phyloP scores from a whole-genome alignment of 2,113 vertebrate species.

The Sturnus vulgaris region DNA sequence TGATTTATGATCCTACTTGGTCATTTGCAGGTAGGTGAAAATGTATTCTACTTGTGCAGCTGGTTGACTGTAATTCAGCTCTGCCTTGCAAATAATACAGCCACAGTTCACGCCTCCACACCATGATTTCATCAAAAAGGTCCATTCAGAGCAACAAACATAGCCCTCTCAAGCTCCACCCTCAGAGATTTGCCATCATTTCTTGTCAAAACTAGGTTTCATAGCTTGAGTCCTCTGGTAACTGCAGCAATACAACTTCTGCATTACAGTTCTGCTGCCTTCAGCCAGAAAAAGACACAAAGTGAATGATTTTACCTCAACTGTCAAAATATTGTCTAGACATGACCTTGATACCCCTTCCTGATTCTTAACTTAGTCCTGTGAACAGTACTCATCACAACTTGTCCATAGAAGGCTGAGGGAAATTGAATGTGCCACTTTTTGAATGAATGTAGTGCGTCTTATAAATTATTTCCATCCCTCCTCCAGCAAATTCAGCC shows the following conservation, averaged over 20 bases:
- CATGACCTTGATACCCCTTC: neutral
- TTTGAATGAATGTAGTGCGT: neutral
- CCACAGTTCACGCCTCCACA: neutral
- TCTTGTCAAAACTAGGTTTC: neutral
- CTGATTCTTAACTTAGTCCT: neutral
- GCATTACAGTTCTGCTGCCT: neutral
- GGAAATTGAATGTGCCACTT: neutral
- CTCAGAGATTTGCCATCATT: neutral
- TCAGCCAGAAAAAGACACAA: neutral
- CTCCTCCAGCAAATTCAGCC: neutral
- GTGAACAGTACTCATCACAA: neutral
- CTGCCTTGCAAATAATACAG: neutral
- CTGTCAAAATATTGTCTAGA: neutral
- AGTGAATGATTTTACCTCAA: neutral
- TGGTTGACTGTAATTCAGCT: neutral
- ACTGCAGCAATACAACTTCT: neutral
- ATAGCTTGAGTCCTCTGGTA: neutral
- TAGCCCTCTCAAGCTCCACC: neutral
- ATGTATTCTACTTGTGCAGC: neutral
- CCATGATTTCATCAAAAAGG: neutral
- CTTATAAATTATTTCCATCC: neutral
- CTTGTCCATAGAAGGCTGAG: neutral
- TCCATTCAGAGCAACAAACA: neutral
- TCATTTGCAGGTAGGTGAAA: neutral
- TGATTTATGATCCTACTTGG: neutral